These are phyloP conservation scores for Psittacula echo DNA, from an alignment of 2,797 vertebrate genomes.

Conservation along the genomic window DNA sequence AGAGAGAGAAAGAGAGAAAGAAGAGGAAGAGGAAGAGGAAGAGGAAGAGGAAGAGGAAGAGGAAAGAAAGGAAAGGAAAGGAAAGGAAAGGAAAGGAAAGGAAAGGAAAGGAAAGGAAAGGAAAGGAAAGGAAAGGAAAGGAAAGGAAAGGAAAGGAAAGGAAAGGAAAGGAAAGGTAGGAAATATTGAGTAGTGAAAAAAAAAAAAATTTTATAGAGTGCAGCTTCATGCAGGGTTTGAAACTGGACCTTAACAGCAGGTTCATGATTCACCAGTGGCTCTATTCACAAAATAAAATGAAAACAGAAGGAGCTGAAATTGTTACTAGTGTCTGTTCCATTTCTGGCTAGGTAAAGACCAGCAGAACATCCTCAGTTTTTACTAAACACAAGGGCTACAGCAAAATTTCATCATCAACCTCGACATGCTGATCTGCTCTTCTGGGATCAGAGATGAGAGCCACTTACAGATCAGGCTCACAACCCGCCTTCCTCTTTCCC, in stretches of 20 bases:
- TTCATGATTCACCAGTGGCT: background rate
- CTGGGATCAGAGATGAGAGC: background rate
- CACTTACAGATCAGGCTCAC: background rate
- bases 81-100: too few relatives aligned
- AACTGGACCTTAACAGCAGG: background rate
- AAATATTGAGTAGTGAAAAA: background rate
- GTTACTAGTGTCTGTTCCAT: background rate
- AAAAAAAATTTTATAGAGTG: background rate
- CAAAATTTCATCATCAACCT: background rate
- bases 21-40: too few relatives aligned
- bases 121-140: too few relatives aligned
- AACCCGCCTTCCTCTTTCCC: background rate
- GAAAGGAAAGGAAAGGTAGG: too few relatives aligned
- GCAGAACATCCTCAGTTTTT: background rate
- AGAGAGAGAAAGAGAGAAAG: too few relatives aligned
- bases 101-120: too few relatives aligned
- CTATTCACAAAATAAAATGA: background rate
- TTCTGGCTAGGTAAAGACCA: background rate
- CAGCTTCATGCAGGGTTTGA: background rate
- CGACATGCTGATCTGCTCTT: background rate
- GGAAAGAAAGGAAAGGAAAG: too few relatives aligned
- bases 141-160: too few relatives aligned
- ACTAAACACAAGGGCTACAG: background rate
- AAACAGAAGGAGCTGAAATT: background rate
- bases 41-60: too few relatives aligned